phyloP scores from a whole-genome alignment of 2,113 vertebrate species.

The Solenodon paradoxus region DNA sequence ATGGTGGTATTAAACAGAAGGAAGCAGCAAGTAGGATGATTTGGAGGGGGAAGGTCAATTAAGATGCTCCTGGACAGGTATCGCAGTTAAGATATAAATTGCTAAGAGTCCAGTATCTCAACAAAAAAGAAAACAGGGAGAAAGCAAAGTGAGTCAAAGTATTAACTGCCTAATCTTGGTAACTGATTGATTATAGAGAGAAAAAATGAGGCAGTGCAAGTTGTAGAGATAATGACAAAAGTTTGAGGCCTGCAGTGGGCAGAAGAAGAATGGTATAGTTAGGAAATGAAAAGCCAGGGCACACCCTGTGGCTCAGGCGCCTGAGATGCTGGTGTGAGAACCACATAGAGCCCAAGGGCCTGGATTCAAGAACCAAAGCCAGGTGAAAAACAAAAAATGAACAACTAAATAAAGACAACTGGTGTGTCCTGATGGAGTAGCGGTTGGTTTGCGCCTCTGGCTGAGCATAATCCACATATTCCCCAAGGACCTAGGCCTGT shows the following conservation, averaged over 20 bases:
- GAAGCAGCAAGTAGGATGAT: background rate
- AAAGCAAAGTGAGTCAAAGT: background rate
- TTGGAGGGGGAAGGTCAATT: background rate
- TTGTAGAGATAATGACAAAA: slow-evolving; percentile 7
- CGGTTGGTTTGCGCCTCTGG: no score
- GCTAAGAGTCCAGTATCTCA: background rate
- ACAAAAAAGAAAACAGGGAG: background rate
- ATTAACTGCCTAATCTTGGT: background rate
- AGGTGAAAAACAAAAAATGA: no score
- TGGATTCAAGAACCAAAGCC: no score
- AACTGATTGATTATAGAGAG: background rate
- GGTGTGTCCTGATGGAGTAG: no score
- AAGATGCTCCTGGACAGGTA: background rate
- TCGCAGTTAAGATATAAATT: background rate
- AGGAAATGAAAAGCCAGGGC: background rate
- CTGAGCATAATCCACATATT: no score
- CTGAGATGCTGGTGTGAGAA: no score
- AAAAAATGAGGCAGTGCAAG: background rate
- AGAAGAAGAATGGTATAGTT: background rate
- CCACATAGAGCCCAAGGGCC: no score
- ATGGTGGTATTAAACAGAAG: background rate
- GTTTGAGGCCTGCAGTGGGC: background rate
- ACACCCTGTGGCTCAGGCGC: no score
- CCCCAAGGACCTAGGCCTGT: no score
- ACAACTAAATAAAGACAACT: no score